Conservation (phyloP, 2,797 vertebrate species). For the Cynodonichthys magdalenae region DNA sequence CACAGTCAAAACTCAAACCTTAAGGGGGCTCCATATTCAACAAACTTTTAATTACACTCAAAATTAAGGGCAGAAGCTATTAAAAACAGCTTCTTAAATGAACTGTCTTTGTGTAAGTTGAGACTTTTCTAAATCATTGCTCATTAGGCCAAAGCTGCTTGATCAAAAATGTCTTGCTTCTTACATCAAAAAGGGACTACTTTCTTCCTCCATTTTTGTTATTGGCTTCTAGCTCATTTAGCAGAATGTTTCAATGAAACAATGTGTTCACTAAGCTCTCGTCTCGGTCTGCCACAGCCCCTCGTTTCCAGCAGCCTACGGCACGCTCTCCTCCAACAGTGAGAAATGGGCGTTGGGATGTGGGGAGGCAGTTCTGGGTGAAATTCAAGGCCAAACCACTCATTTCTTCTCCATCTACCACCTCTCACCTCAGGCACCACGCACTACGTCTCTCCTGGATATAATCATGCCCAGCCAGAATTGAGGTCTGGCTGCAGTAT, state of each 20-base stretch:
- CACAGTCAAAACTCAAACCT: too few relatives aligned
- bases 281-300: constrained; percentile 44
- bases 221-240: constrained; percentile 8
- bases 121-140: background rate
- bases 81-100: too few relatives aligned
- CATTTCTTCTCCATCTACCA: constrained; percentile 60
- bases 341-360: constrained; percentile 67
- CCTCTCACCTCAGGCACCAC: constrained; percentile 60
- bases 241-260: constrained; percentile 35
- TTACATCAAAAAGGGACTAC: constrained; percentile 2
- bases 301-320: constrained; percentile 37
- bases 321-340: constrained; percentile 52
- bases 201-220: constrained; percentile 15
- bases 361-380: constrained; percentile 61
- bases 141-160: background rate
- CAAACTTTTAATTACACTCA: too few relatives aligned
- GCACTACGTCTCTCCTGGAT: constrained; percentile 62
- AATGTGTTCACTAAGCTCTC: constrained; percentile 52
- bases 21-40: too few relatives aligned
- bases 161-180: background rate
- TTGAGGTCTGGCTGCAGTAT: constrained; percentile 26
- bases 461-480: constrained; percentile 58
- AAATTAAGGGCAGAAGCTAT: too few relatives aligned
- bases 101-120: too few relatives aligned
- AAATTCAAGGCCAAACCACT: constrained; percentile 76